Evolutionary conservation across 2,888 invertebrate genomes (phyloP).

Genomic region (Germaria angustata): DNA sequence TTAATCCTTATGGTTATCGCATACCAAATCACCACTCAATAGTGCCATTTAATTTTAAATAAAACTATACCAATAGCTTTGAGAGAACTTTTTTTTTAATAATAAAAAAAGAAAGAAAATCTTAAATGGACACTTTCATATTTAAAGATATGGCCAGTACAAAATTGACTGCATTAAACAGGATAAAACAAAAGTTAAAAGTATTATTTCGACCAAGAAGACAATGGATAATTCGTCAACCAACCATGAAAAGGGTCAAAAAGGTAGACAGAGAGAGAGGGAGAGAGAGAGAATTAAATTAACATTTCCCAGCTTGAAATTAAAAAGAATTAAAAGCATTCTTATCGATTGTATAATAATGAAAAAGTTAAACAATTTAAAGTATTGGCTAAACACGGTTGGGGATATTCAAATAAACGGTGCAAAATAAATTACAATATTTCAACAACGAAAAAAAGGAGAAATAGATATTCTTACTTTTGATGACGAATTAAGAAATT

Average conservation of each 20-base stretch:
- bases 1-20: conserved; percentile 20
- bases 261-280: background rate
- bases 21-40: conserved; percentile 1
- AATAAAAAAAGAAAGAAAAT: background rate
- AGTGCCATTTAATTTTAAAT: conserved; percentile 9
- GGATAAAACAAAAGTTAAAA: background rate
- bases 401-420: background rate
- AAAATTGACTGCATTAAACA: background rate
- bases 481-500: too few species aligned
- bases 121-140: conserved; percentile 4
- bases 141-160: background rate
- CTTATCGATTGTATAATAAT: conserved; percentile 28
- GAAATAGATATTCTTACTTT: too few species aligned
- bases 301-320: background rate
- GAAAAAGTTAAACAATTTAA: conserved; percentile 15
- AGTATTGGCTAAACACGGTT: conserved; percentile 6
- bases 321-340: background rate
- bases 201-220: background rate
- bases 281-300: background rate
- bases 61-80: conserved; percentile 17
- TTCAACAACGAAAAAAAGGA: too few species aligned
- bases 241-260: conserved; percentile 36
- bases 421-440: too few species aligned
- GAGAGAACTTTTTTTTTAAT: background rate
- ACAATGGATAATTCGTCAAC: background rate